A percentile compares a stretch with the other conserved stretches of the same genome.
phyloP scores from a whole-genome alignment of 2,113 vertebrate species.

The Silurus glanis region DNA sequence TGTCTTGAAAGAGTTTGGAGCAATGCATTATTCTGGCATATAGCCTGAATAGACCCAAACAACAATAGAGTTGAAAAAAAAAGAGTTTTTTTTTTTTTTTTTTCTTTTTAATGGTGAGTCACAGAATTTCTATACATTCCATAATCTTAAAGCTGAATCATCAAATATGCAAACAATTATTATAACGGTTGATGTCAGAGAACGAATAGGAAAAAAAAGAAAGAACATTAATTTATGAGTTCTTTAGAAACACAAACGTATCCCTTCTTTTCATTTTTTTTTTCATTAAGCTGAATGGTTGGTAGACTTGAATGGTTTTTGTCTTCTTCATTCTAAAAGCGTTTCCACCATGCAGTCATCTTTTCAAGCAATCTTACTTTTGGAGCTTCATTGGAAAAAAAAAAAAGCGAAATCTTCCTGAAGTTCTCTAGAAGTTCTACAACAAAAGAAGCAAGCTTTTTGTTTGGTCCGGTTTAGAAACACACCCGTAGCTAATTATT shows the following conservation, averaged over 20 bases:
- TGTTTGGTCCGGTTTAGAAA: not conserved
- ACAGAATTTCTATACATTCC: constrained; percentile 9
- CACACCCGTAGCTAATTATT: not conserved
- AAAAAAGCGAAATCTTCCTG: not conserved
- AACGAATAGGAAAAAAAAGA: not conserved
- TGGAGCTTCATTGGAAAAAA: not conserved
- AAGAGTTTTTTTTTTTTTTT: not conserved
- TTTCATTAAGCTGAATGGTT: not conserved
- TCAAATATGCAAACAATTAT: not conserved
- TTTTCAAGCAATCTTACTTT: constrained; percentile 5
- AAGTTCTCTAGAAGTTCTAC: not conserved
- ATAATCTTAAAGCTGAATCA: constrained; percentile 27
- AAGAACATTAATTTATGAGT: constrained; percentile 8
- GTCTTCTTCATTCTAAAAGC: not conserved
- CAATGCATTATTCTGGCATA: constrained; percentile 1
- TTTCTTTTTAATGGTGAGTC: constrained; percentile 26
- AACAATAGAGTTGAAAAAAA: not conserved
- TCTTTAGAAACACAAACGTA: not conserved
- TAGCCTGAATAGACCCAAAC: not conserved
- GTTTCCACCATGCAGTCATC: not conserved
- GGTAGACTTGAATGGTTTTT: not conserved
- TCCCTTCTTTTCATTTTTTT: not conserved
- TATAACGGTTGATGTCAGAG: not conserved
- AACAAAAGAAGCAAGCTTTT: not conserved
- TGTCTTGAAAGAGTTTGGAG: constrained; percentile 11